Evolutionary conservation across 2,797 vertebrate genomes (phyloP).

Genomic region (Tinamus major): DNA sequence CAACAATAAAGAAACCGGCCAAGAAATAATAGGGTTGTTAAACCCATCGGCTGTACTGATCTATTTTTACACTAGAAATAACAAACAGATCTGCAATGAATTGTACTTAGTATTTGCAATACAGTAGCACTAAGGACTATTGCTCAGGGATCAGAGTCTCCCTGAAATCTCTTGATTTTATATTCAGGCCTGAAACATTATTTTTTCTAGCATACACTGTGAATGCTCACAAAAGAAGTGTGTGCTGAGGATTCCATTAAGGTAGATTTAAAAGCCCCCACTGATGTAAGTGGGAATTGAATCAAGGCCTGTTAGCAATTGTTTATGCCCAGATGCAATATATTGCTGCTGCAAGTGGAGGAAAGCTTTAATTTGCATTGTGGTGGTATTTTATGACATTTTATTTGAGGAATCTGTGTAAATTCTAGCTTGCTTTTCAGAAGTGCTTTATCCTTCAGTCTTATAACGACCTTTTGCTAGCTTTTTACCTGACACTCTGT

Average conservation of each 20-base stretch:
- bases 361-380: neutral
- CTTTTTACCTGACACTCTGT: neutral
- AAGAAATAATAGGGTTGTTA: slow-evolving; percentile 20
- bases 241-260: neutral
- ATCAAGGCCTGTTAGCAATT: neutral
- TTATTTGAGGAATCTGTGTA: neutral
- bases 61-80: slow-evolving; percentile 62
- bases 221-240: neutral
- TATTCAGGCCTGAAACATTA: neutral
- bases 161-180: neutral
- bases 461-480: neutral
- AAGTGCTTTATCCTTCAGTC: neutral
- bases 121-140: neutral
- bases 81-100: slow-evolving; percentile 38
- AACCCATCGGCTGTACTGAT: neutral
- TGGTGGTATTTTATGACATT: neutral
- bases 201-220: neutral
- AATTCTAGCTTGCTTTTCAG: neutral
- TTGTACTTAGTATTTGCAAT: slow-evolving; percentile 5
- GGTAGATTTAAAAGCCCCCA: neutral
- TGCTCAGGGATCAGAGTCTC: neutral
- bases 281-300: neutral
- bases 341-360: neutral
- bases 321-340: neutral
- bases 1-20: slow-evolving; percentile 35